Conservation (phyloP, 2,113 vertebrate genomes). For the Burhinus oedicnemus region DNA sequence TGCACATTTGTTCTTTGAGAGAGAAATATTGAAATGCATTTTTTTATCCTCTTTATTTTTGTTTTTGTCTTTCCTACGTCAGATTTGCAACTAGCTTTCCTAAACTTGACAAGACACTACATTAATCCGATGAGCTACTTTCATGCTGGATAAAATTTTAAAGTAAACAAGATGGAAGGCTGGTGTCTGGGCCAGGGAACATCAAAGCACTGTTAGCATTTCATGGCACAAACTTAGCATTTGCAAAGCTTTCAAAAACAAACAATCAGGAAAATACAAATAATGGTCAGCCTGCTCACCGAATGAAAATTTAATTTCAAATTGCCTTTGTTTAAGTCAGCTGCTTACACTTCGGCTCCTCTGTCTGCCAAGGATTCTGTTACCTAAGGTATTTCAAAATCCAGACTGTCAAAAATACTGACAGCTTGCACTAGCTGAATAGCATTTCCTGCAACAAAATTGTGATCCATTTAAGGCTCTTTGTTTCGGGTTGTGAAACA, state of each 20-base stretch:
- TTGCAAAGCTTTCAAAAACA: slow-evolving; percentile 43
- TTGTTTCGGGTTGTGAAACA: not conserved
- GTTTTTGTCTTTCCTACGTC: not conserved
- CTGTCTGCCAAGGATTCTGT: not conserved
- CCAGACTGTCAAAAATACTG: not conserved
- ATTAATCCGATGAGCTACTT: slow-evolving; percentile 23
- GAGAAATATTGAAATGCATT: slow-evolving; percentile 8
- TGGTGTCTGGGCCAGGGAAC: not conserved
- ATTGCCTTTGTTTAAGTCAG: slow-evolving; percentile 27
- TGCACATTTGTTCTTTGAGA: slow-evolving; percentile 7
- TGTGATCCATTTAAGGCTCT: not conserved
- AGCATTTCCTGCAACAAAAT: not conserved
- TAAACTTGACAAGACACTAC: not conserved
- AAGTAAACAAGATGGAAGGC: slow-evolving; percentile 10
- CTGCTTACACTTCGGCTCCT: not conserved
- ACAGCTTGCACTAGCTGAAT: not conserved
- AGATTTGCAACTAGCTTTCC: slow-evolving; percentile 26
- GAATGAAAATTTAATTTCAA: slow-evolving; percentile 22
- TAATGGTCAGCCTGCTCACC: not conserved
- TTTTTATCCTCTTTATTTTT: not conserved
- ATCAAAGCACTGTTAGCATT: not conserved
- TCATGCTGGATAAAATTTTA: slow-evolving; percentile 13
- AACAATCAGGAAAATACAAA: slow-evolving; percentile 24
- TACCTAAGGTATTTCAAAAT: not conserved
- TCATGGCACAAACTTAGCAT: not conserved